Percentiles rank a stretch among this genome's conserved stretches.
phyloP scores from a whole-genome alignment of 1,140 invertebrate genomes.

The Parapsyche elsis region DNA sequence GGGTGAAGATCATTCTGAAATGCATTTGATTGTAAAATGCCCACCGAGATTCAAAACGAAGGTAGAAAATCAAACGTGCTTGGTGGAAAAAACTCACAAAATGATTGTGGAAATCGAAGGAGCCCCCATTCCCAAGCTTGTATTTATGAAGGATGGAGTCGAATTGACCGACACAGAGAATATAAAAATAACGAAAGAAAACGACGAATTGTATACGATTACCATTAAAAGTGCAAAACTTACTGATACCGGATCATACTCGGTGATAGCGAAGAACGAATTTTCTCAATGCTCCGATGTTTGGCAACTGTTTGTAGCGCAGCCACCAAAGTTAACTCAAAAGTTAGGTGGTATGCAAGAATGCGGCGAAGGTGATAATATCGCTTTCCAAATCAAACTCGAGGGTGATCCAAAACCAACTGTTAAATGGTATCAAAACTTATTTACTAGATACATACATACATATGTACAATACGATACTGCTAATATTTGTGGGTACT shows the following conservation, averaged over 20 bases:
- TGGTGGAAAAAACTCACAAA: constrained; percentile 75
- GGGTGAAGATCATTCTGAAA: constrained; percentile 81
- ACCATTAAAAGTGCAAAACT: constrained; percentile 83
- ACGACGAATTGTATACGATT: constrained; percentile 75
- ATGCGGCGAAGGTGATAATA: constrained; percentile 81
- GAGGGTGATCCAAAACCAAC: constrained; percentile 85
- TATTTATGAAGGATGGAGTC: constrained; percentile 89
- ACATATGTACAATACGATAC: background rate
- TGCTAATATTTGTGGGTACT: background rate
- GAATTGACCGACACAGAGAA: constrained; percentile 76
- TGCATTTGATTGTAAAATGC: constrained; percentile 81
- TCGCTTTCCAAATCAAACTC: constrained; percentile 84
- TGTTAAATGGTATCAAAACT: constrained; percentile 76
- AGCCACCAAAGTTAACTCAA: constrained; percentile 79
- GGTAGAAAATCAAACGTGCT: constrained; percentile 77
- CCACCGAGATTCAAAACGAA: constrained; percentile 87
- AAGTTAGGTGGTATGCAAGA: constrained; percentile 75
- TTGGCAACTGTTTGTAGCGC: constrained; percentile 82
- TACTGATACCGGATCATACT: constrained; percentile 93
- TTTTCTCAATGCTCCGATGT: constrained; percentile 88
- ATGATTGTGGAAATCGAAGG: constrained; percentile 87
- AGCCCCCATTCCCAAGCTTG: constrained; percentile 81
- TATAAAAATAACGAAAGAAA: constrained; percentile 77
- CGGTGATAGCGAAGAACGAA: constrained; percentile 90
- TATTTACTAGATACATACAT: background rate